Evolutionary conservation across 2,797 vertebrate species (phyloP), one percentile per base, ranked within the genome.

Genomic region (Chaunax sp.): DNA sequence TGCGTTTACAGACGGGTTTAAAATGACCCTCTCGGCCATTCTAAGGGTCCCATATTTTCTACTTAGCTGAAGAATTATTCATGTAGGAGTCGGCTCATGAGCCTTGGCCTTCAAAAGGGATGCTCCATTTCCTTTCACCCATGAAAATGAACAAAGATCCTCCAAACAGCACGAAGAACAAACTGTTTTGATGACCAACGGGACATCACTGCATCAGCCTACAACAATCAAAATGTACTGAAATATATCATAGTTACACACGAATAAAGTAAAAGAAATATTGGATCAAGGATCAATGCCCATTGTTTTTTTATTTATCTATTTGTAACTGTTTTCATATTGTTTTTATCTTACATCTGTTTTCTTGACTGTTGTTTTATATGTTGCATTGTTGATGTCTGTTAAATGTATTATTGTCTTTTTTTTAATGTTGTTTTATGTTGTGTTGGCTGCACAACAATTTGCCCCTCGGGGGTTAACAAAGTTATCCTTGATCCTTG

Each of bases 11-110:
- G 57, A 84, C 79, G 86, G 84, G 79, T 85, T 78, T 82, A 44
- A 86, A 90, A 90, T 82, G 75, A 87, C 77, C 87, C 82, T 77
- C 71, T 82, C 75, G 78, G 65, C 86, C 73, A 83, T 78, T 76
- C 69, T 89, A 88, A 90, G 83, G 72, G 69, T 55, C 70, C 69
- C 74, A 66, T 74, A 53, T 43, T 55, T 68, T 69, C 72, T 82
- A 75, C 85, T 85, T 74, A 64, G 55, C 46, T 87, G 77, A 84
- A 75, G n/a, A 82, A 89, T 77, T 77, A 81, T 63, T 78, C 47
- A 50, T 30, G 57, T 45, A 54, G 60, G 66, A 87, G 79, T 75
- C 60, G 23, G 61, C 65, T n/a, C n/a, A n/a, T n/a, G 71, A 30
- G 58, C 68, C 5, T 16, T 70, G 70, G 66, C 75, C 64, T 23